phyloP scores from a whole-genome alignment of 2,113 vertebrate genomes.

The cat (Felis catus) region DNA sequence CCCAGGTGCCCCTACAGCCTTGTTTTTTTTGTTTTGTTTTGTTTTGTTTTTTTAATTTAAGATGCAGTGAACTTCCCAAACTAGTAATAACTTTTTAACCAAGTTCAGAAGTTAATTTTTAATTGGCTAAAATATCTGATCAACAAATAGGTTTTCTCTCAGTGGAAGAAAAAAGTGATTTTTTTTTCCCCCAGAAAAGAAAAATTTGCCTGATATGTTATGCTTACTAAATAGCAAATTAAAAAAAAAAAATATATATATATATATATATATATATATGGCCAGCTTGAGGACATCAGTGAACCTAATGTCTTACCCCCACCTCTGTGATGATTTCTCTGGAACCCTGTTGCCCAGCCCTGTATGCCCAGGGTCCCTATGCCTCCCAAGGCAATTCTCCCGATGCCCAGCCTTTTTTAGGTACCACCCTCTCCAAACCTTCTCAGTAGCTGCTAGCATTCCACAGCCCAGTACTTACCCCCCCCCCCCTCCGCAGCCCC shows the following conservation, averaged over 20 bases:
- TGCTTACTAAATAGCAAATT: background rate
- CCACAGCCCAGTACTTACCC: background rate
- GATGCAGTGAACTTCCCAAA: background rate
- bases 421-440: background rate
- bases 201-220: background rate
- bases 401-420: background rate
- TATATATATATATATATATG: too few relatives aligned
- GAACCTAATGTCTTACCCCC: background rate
- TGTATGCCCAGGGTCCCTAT: background rate
- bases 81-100: background rate
- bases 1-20: background rate
- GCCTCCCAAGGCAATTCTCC: background rate
- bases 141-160: background rate
- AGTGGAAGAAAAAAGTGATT: background rate
- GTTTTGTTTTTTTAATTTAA: background rate
- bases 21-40: too few relatives aligned
- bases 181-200: background rate
- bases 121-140: background rate
- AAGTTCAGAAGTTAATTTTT: background rate
- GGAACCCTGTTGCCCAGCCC: background rate
- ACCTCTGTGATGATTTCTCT: background rate
- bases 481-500: background rate
- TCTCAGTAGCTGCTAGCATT: background rate
- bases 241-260: too few relatives aligned
- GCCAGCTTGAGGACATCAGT: background rate